phyloP scores from a whole-genome alignment of 53 echinoderm and acorn worm genomes.

The Paracentrotus lividus region DNA sequence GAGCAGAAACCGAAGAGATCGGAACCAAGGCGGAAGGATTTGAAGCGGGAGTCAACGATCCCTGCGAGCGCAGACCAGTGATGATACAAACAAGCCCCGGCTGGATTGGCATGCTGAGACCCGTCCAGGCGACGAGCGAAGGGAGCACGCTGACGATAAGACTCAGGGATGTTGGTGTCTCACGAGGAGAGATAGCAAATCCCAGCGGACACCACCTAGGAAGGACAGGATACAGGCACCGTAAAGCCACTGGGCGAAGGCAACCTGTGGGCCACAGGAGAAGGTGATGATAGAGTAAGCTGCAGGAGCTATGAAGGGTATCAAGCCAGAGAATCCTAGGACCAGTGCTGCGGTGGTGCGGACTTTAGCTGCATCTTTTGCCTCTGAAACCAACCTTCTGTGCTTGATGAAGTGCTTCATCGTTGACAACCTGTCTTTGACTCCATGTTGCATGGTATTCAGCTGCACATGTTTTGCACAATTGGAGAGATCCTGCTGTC shows the following conservation, averaged over 20 bases:
- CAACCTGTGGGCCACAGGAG: constrained; percentile 72
- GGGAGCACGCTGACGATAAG: constrained; percentile 85
- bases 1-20: constrained; percentile 79
- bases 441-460: not conserved
- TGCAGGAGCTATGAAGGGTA: constrained; percentile 86
- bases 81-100: constrained; percentile 80
- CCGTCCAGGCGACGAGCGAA: constrained; percentile 91
- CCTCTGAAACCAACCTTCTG: constrained; percentile 8
- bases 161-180: constrained; percentile 74
- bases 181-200: constrained; percentile 65
- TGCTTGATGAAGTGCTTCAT: not conserved
- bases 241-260: constrained; percentile 88
- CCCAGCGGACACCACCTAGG: constrained; percentile 96
- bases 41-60: constrained; percentile 74
- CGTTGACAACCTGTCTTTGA: constrained; percentile 19
- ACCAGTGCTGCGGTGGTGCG: constrained; percentile 82
- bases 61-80: constrained; percentile 79
- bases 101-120: constrained; percentile 85
- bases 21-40: constrained; percentile 86
- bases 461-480: not conserved
- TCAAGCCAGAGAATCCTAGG: constrained; percentile 87
- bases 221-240: constrained; percentile 94
- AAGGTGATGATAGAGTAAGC: constrained; percentile 78
- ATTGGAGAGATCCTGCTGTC: not conserved
- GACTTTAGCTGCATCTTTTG: constrained; percentile 57